Base-by-base conservation (phyloP, 1,140 invertebrate species). In the honey bee (Apis mellifera) region DNA sequence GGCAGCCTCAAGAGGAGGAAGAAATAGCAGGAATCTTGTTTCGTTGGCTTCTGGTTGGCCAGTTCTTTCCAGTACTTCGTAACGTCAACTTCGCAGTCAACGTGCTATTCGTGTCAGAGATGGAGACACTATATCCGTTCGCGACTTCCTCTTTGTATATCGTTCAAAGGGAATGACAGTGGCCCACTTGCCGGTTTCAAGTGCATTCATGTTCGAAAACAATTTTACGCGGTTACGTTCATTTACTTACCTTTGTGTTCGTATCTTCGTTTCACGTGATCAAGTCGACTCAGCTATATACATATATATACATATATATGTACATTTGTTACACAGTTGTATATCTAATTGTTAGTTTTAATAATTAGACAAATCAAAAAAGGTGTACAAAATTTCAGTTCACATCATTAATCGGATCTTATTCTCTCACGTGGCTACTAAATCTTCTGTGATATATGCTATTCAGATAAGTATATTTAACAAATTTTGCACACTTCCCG, bases 1-100 rank as follows among this genome's bases (percentile, higher is more conserved):
- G 55, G 64, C 54, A 50, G 62, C 17, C 62, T 64, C 50, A 80
- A 68, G 76, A 84, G 82, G 81, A 89, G 87, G 87, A 89, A 87
- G 84, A 64, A 89, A 83, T 64, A 78, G 57, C 87, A 85, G 84
- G 78, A 87, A 84, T 82, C 81, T 79, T 72, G 72, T 74, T 78
- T 80, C 70, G 66, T 76, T 74, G 75, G 73, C 77, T 74, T 69
- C 71, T 75, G 77, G 69, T 77, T 71, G 87, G 78, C 74, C 87
- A 89, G 87, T 89, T 86, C 78, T 84, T 89, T 89, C 75, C 64
- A 89, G 81, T 65, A 79, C 87, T 65, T 77, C 78, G 84, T 52
- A 55, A 82, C 87, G 87, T 84, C 73, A 55, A 84, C 68, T 81
- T 81, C 71, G 69, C 65, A 48, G 21, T 54, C 21, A 32, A 42